Evolutionary conservation across 2,113 vertebrate species (phyloP).

Genomic region (Dipodomys spectabilis): DNA sequence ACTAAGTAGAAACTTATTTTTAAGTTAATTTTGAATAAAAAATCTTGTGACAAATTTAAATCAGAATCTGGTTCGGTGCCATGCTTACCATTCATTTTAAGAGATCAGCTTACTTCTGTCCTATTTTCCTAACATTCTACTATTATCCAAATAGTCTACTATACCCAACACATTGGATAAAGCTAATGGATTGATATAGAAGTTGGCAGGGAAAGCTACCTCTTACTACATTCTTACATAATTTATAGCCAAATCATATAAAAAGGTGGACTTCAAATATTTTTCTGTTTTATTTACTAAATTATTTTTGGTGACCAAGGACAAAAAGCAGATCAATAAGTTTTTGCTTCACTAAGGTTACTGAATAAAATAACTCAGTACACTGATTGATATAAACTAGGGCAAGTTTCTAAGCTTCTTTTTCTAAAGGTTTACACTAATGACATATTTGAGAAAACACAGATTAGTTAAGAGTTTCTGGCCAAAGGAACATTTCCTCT

Average conservation of each 20-base stretch:
- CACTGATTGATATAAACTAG: background rate
- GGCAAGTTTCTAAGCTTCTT: background rate
- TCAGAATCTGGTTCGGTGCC: background rate
- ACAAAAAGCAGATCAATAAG: background rate
- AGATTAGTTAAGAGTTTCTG: background rate
- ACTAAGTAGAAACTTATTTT: background rate
- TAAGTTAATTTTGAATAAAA: slow-evolving; percentile 47
- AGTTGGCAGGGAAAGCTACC: accelerated
- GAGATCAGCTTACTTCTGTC: background rate
- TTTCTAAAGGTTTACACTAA: background rate
- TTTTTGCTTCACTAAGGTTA: background rate
- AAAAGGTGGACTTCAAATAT: background rate
- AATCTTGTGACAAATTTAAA: background rate
- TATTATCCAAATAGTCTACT: background rate
- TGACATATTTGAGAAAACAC: background rate
- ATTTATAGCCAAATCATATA: background rate
- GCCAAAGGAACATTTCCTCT: background rate
- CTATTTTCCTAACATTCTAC: background rate
- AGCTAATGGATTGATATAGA: background rate
- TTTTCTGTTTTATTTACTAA: background rate
- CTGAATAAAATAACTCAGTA: background rate
- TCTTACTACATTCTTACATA: background rate
- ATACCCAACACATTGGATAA: background rate
- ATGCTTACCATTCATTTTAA: background rate
- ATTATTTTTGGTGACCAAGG: background rate